These are phyloP conservation scores for Pelvicachromis taeniatus DNA, from an alignment of 2,113 vertebrate genomes.

Conservation along the genomic window DNA sequence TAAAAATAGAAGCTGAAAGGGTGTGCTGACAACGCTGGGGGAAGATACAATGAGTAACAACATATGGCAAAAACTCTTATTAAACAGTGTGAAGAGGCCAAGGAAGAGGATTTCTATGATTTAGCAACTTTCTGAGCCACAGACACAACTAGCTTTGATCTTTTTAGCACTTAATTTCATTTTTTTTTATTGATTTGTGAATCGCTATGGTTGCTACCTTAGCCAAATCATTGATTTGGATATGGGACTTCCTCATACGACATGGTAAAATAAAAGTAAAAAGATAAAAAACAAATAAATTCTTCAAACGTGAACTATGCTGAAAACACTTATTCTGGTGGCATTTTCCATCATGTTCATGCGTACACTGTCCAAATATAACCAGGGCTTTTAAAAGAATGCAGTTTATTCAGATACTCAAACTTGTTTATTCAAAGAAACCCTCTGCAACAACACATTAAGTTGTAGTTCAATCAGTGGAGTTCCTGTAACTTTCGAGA, in stretches of 20 bases:
- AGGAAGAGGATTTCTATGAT: neutral
- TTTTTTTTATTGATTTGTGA: neutral
- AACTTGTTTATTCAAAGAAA: neutral
- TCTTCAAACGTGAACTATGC: neutral
- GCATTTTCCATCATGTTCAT: rapidly evolving
- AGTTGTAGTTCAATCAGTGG: neutral
- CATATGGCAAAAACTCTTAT: neutral
- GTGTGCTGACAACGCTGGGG: neutral
- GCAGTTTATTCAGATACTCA: neutral
- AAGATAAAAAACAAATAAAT: neutral
- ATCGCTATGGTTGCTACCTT: neutral
- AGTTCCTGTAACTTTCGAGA: neutral
- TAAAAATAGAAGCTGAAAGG: constrained; percentile 17
- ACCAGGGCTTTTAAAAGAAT: neutral
- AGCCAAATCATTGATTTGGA: neutral
- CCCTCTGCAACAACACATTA: neutral
- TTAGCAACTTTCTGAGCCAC: neutral
- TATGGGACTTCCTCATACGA: neutral
- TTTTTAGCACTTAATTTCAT: neutral
- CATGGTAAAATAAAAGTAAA: neutral
- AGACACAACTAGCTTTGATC: neutral
- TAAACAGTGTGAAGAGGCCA: neutral
- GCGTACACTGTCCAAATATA: neutral
- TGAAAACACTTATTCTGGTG: neutral
- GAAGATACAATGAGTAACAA: neutral